Evolutionary conservation across 2,113 vertebrate genomes (phyloP).

Genomic region (Gobiocypris rarus): DNA sequence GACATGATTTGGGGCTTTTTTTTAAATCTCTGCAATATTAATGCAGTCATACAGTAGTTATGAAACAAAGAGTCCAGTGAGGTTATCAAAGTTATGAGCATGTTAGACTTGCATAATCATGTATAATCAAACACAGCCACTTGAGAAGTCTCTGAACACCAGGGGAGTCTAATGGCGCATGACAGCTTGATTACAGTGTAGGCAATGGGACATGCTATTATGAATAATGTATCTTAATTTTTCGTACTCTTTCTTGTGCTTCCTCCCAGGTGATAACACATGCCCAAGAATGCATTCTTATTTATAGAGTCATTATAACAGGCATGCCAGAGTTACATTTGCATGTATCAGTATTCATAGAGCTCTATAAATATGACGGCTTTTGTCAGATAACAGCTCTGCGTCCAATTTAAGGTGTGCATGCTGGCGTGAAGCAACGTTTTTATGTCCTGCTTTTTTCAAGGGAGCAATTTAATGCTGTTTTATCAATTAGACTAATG

Average conservation of each 20-base stretch:
- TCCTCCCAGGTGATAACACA: conserved; percentile 10
- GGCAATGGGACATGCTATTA: conserved; percentile 15
- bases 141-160: not conserved
- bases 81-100: conserved; percentile 6
- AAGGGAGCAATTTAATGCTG: not conserved
- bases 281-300: conserved; percentile 21
- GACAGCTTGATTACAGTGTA: conserved; percentile 25
- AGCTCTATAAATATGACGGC: conserved; percentile 26
- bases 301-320: conserved; percentile 12
- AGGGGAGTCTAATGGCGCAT: conserved; percentile 20
- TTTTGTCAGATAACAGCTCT: conserved; percentile 27
- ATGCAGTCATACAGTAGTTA: conserved; percentile 17
- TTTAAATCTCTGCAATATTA: conserved; percentile 25
- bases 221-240: conserved; percentile 42
- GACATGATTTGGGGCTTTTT: conserved; percentile 4
- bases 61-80: not conserved
- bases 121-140: conserved; percentile 31
- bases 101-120: conserved; percentile 18
- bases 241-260: not conserved
- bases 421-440: not conserved
- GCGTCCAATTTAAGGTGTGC: not conserved
- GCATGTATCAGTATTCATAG: conserved; percentile 36
- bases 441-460: conserved; percentile 16
- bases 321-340: conserved; percentile 14
- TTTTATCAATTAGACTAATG: conserved; percentile 33